Conservation (phyloP, 2,888 invertebrate genomes). For the Zaprionus obscuricornis region DNA sequence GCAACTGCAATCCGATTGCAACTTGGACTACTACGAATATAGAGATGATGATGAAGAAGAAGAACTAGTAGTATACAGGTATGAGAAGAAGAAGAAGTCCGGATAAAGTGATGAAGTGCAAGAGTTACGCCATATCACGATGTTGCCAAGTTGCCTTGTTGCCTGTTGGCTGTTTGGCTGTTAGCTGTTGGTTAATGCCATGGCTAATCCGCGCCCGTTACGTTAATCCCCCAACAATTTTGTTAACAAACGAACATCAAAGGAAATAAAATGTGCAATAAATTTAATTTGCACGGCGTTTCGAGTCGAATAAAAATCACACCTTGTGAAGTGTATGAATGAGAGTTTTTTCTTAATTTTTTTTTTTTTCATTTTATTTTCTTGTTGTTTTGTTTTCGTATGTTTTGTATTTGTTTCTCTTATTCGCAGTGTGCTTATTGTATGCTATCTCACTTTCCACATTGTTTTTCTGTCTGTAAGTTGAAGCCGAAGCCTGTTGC, state of each 20-base stretch:
- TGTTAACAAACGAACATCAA: constrained; percentile 80
- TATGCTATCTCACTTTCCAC: neutral
- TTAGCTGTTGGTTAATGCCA: constrained; percentile 70
- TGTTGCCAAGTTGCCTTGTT: no score
- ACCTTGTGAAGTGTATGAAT: constrained; percentile 51
- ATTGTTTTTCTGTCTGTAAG: neutral
- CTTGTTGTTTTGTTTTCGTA: constrained; percentile 10
- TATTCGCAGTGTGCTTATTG: no score
- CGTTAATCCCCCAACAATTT: constrained; percentile 73
- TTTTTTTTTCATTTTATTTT: neutral
- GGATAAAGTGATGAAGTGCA: constrained; percentile 66
- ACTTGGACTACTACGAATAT: neutral
- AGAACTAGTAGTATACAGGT: neutral
- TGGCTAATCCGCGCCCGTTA: constrained; percentile 72
- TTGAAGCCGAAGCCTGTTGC: no score
- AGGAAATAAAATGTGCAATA: constrained; percentile 82
- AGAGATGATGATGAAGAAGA: neutral
- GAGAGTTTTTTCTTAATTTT: constrained; percentile 7
- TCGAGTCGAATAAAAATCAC: constrained; percentile 52
- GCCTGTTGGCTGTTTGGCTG: no score
- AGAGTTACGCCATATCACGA: constrained; percentile 74
- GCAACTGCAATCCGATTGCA: constrained; percentile 5
- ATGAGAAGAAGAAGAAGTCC: constrained; percentile 7
- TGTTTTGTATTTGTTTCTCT: constrained; percentile 18
- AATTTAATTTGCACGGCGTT: constrained; percentile 73